Evolutionary conservation across 2,797 vertebrate genomes (phyloP), one percentile per base, ranked within the genome.

Genomic region (Phaenicophaeus curvirostris): DNA sequence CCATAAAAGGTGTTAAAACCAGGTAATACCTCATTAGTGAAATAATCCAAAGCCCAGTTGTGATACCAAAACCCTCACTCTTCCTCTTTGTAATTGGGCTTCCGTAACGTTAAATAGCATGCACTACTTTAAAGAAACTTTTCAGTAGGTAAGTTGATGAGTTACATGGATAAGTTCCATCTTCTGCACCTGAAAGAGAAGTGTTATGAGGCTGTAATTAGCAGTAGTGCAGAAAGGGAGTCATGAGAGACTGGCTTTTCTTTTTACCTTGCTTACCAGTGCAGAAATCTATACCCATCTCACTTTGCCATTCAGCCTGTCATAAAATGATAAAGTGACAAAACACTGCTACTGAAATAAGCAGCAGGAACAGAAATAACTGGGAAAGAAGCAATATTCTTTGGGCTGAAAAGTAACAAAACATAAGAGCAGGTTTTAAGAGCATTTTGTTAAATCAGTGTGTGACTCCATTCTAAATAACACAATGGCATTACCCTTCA

Each of bases 11-110:
- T 57, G 4, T 54, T 68, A 68, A 87, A 87, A 72, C 46, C 21
- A 10, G 24, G 58, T 42, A 77, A 33, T 25, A 62, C 3, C 6
- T 54, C 5, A 2, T 66, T 27, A 51, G 27, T 55, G 39, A 81
- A 84, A 67, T 53, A 84, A 71, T 44, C 11, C 24, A 87, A 68
- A 84, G 19, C 17, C 50, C 16, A 35, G 35, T 5, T n/a, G 17
- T 42, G 24, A 27, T 42, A 51, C 8, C 14, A 37, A 71, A 78
- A 28, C 1, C 1, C 1, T 0, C 20, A 57, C 25, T 5, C 13
- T 73, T 76, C 13, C 68, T 61, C 21, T 66, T 63, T 54, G 1
- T 61, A 50, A 58, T 31, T 30, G 33, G 21, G 16, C n/a, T 69
- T 74, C 58, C 88, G 8, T 51, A 44, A 33, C 28, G 41, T 63